These are phyloP conservation scores for Bombus breviceps DNA, from an alignment of 1,140 invertebrate species.

Conservation along the genomic window DNA sequence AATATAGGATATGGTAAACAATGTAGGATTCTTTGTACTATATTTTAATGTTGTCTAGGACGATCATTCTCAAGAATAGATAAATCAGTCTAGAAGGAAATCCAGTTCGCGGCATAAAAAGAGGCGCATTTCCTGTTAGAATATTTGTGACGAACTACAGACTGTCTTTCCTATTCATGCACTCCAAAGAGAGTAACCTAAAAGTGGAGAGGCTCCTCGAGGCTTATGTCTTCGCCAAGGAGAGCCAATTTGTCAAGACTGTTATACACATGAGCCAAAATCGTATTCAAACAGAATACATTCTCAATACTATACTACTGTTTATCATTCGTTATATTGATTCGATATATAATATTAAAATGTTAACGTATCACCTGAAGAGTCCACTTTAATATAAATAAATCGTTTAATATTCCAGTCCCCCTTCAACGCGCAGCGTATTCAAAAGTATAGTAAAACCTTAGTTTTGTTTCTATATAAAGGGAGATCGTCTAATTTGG, in stretches of 20 bases:
- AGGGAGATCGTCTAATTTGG: neutral
- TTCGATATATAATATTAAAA: neutral
- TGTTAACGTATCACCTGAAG: neutral
- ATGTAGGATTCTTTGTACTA: neutral
- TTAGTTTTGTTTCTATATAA: neutral
- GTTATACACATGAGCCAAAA: neutral
- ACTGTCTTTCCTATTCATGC: conserved; percentile 12
- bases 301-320: no score
- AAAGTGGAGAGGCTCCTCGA: conserved; percentile 1
- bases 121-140: neutral
- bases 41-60: neutral
- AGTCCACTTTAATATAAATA: neutral
- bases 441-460: neutral
- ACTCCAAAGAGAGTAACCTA: neutral
- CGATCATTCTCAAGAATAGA: neutral
- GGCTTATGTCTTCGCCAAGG: neutral
- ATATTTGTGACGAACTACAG: conserved; percentile 4
- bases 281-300: no score
- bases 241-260: conserved; percentile 6
- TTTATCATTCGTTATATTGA: no score
- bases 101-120: neutral
- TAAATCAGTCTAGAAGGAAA: neutral
- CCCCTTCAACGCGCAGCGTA: neutral
- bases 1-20: no score
- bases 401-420: neutral